Conservation (phyloP, 2,888 invertebrate genomes). For the Meta bourneti region DNA sequence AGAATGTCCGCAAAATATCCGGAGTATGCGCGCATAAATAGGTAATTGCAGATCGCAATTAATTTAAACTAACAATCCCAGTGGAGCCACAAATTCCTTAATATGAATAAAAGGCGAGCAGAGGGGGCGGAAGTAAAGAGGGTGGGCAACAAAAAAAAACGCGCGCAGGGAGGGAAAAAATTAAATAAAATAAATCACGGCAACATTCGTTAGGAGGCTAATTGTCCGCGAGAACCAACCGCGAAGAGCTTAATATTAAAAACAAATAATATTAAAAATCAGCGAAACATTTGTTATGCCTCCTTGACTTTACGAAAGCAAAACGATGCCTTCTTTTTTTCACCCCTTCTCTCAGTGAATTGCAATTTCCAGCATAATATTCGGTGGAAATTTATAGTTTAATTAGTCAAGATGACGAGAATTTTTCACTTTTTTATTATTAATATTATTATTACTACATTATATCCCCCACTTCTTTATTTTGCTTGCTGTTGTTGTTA, state of each 20-base stretch:
- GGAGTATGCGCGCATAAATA: conserved; percentile 66
- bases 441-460: conserved; percentile 74
- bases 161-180: conserved; percentile 33
- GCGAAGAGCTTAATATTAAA: conserved; percentile 72
- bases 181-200: conserved; percentile 68
- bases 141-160: conserved; percentile 34
- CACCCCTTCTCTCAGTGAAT: neutral
- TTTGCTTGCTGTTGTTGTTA: conserved; percentile 56
- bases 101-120: conserved; percentile 62
- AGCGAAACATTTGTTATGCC: conserved; percentile 73
- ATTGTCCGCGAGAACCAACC: conserved; percentile 70
- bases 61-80: conserved; percentile 76
- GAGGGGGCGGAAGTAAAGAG: neutral
- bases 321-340: conserved; percentile 1
- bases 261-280: conserved; percentile 76
- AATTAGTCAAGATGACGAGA: conserved; percentile 76
- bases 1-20: conserved; percentile 50
- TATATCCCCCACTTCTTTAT: conserved; percentile 47
- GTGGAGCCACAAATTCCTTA: conserved; percentile 75
- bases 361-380: conserved; percentile 69
- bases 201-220: conserved; percentile 69
- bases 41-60: conserved; percentile 76
- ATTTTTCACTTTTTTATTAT: conserved; percentile 70
- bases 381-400: conserved; percentile 75
- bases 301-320: conserved; percentile 71